A percentile compares a stretch with the other conserved stretches of the same genome.
Conservation (phyloP, 2,113 vertebrate species). For the Girardinichthys multiradiatus region DNA sequence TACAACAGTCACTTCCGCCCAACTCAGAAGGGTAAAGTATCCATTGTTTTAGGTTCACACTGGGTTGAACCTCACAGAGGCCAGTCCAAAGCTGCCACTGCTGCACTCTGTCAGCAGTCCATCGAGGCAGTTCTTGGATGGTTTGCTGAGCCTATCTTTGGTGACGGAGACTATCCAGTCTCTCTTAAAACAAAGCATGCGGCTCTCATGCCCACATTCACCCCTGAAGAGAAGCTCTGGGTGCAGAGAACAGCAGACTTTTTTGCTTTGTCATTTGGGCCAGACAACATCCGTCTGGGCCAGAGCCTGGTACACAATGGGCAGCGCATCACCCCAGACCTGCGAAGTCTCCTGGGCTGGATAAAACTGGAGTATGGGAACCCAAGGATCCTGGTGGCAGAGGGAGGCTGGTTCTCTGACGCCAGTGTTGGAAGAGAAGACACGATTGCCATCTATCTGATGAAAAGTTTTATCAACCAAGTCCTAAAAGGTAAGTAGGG, state of each 20-base stretch:
- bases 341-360: constrained; percentile 89
- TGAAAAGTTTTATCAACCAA: constrained; percentile 94
- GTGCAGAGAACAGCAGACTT: constrained; percentile 91
- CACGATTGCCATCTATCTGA: constrained; percentile 89
- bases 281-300: constrained; percentile 87
- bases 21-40: constrained; percentile 86
- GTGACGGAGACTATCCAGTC: constrained; percentile 88
- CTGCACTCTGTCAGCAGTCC: constrained; percentile 86
- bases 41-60: constrained; percentile 92
- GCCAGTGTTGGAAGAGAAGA: constrained; percentile 87
- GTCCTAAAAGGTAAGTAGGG: constrained; percentile 87
- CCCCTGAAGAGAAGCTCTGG: constrained; percentile 82
- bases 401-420: constrained; percentile 94
- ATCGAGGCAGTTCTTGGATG: constrained; percentile 90
- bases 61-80: constrained; percentile 90
- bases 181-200: constrained; percentile 79
- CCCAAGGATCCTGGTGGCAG: constrained; percentile 86
- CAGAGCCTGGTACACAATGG: constrained; percentile 78
- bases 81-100: constrained; percentile 66
- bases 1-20: constrained; percentile 86
- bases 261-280: constrained; percentile 95
- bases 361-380: constrained; percentile 90
- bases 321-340: constrained; percentile 83
- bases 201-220: constrained; percentile 81
- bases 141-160: constrained; percentile 93